phyloP scores from a whole-genome alignment of 2,113 vertebrate species.

The Campylorhamphus procurvoides region DNA sequence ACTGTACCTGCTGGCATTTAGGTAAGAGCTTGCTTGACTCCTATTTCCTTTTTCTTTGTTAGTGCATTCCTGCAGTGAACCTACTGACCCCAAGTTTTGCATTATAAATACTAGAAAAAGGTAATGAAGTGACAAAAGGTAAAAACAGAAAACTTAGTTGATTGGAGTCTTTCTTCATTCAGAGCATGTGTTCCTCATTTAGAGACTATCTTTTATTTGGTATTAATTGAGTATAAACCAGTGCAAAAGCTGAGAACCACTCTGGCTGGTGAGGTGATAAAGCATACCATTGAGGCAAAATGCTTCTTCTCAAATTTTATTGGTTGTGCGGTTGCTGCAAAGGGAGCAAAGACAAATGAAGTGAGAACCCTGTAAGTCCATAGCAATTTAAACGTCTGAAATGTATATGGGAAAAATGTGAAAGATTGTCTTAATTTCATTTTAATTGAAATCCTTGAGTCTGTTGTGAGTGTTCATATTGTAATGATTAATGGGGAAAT shows the following conservation, averaged over 20 bases:
- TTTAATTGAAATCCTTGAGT: neutral
- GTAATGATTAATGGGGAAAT: neutral
- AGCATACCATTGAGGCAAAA: neutral
- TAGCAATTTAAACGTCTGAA: neutral
- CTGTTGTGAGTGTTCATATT: neutral
- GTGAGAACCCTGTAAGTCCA: neutral
- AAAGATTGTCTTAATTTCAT: neutral
- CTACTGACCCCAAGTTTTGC: neutral
- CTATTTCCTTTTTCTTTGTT: neutral
- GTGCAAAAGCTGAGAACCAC: neutral
- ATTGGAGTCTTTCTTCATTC: neutral
- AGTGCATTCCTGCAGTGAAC: neutral
- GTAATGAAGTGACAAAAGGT: neutral
- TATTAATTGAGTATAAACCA: neutral
- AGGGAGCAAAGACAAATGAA: neutral
- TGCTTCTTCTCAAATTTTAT: neutral
- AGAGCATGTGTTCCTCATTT: neutral
- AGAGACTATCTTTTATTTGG: neutral
- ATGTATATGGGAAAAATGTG: neutral
- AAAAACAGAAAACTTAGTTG: neutral
- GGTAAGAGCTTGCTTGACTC: constrained; percentile 36
- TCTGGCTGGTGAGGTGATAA: neutral
- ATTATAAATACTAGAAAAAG: neutral
- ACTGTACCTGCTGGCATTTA: constrained; percentile 41
- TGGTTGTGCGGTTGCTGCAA: neutral